A percentile compares a stretch with the other conserved stretches of the same genome.
Evolutionary conservation across 2,797 vertebrate species (phyloP).

Genomic region (Todus mexicanus): DNA sequence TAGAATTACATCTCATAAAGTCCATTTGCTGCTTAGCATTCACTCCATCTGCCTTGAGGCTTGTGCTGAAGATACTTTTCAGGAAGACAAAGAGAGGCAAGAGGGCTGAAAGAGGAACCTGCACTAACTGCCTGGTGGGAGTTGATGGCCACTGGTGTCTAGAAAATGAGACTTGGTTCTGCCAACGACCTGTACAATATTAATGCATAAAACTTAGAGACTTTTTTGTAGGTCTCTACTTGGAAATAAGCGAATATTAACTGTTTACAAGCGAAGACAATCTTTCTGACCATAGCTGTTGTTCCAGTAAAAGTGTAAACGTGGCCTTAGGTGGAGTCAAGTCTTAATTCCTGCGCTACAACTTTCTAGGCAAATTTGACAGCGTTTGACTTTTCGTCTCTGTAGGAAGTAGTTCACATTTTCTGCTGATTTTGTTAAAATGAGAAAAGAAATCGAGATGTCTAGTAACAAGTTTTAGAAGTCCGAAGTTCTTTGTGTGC

Average conservation of each 20-base stretch:
- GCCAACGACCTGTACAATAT: not conserved
- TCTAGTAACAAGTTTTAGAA: not conserved
- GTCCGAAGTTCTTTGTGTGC: not conserved
- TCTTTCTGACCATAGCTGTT: not conserved
- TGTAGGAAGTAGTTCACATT: not conserved
- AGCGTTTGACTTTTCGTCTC: not conserved
- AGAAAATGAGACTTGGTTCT: not conserved
- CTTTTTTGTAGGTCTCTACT: not conserved
- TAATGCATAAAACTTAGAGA: not conserved
- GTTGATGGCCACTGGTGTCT: not conserved
- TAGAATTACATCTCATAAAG: not conserved
- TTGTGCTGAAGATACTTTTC: rapidly evolving
- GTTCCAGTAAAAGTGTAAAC: not conserved
- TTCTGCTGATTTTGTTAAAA: not conserved
- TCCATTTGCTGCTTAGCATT: not conserved
- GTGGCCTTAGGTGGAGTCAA: not conserved
- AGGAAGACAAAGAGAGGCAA: not conserved
- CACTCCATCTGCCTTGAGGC: not conserved
- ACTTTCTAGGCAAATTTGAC: not conserved
- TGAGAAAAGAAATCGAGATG: not conserved
- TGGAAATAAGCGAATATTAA: not conserved
- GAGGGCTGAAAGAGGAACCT: not conserved
- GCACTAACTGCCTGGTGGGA: not conserved
- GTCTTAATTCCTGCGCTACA: not conserved
- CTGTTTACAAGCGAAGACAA: not conserved